Evolutionary conservation across 2,797 vertebrate genomes (phyloP), one percentile per base, ranked within the genome.

Genomic region (Periparus ater): DNA sequence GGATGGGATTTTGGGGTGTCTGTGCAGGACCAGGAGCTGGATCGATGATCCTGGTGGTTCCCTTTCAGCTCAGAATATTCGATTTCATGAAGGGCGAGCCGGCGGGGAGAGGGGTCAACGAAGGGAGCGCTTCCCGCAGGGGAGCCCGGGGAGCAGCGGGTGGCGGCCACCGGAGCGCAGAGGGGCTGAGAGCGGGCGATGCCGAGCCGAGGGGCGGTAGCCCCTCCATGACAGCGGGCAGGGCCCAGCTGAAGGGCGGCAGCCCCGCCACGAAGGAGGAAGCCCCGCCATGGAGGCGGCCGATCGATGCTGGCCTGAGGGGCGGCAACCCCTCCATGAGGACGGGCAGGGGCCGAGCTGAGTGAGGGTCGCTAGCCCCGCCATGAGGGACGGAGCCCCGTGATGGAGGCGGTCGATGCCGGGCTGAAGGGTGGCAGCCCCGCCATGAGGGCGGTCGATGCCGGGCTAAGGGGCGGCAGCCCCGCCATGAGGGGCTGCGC

Each of bases 51-150:
- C 34, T 1, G 5, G 9, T 4, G 57, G 8, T 36, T 71, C 30
- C 25, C 6, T 47, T 40, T 9, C 58, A 19, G 0, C 21, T 19
- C 26, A 1, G 26, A 44, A 23, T 23, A 17, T 50, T 57, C 6
- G 3, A 18, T 13, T 19, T 36, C 23, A 3, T 4, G 9, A 4
- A 18, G 47, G 58, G 25, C 2, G 23, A 51, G 38, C 15, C 26
- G 1, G 47, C 4, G 4, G 34, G 38, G 2, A 44, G 10, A 29
- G 13, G 12, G 29, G 4, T 14, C 29, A 36, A 2, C 1, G 38
- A 23, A 5, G 34, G 25, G 8, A 61, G 34, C 38, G 15, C 34
- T 30, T 17, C 36, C 32, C 13, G 51, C 25, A 14, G 51, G 34
- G 25, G 9, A 36, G 50, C 11, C 7, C 13, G 16, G 8, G 32